Base-by-base conservation (phyloP, 1,140 invertebrate species). In the Heliconius nattereri region DNA sequence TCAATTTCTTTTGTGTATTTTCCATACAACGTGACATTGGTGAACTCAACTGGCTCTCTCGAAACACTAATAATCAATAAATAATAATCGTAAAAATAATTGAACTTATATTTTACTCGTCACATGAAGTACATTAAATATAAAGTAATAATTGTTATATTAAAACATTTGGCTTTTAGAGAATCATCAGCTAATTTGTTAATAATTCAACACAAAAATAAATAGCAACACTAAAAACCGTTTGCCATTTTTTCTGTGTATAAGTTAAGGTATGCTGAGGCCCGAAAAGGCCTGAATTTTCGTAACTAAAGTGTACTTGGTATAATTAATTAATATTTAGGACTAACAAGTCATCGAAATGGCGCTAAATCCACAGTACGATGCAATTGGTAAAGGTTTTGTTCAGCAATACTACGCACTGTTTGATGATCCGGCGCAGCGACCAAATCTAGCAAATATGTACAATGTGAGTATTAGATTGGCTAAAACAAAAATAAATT, bases 401-500 rank as follows among this genome's bases (percentile, higher is more conserved):
- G 98, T 98, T 52, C 97, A 98, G 85, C 98, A 98, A 95, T 99
- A 99, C 95, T 99, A 99, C 94, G 95, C 96, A 52, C 90, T 98
- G 83, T 99, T 99, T 90, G 98, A 99, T 93, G 98, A 99, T 95
- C 97, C 97, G 83, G 95, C 95, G 79, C 97, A 97, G 87, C 96
- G 98, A 90, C 95, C 96, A 85, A 97, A 96, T 93, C 96, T 99
- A 88, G 96, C 96, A 75, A 98, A 97, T 93, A 97, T 99, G 95
- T 99, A 99, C 93, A 98, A 98, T 95, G 98, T 98, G 95, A 98
- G 97, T 97, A 86, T 81, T 86, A 83, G 78, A 66, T 6, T 26
- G 3, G 2, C 1, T 5, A 13, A 29, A 66, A 66, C 20, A 66
- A 66, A 66, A 29, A 66, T 66, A 66, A 16, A 66, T 26, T n/a